Conservation (phyloP, 2,113 vertebrate species). For the Notarius quadriscutis region DNA sequence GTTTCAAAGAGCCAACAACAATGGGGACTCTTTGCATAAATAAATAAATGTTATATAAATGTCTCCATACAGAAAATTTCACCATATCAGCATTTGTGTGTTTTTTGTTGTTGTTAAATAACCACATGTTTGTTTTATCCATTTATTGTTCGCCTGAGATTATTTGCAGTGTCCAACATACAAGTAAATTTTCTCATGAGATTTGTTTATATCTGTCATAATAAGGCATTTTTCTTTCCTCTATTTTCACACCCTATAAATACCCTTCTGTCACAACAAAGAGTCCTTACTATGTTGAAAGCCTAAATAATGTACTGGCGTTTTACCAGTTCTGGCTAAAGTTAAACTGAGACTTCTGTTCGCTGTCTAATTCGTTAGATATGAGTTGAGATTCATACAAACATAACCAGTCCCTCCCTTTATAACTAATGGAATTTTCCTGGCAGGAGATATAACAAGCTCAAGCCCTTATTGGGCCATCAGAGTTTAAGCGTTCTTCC, state of each 20-base stretch:
- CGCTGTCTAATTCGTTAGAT: constrained; percentile 19
- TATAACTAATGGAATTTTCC: constrained; percentile 9
- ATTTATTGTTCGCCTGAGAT: not conserved
- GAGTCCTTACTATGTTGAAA: not conserved
- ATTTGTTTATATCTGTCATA: not conserved
- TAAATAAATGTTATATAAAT: not conserved
- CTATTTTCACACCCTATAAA: not conserved
- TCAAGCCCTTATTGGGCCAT: constrained; percentile 24
- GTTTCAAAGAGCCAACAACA: not conserved
- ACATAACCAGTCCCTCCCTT: not conserved
- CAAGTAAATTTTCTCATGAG: not conserved
- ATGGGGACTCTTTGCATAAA: not conserved
- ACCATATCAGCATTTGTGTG: not conserved
- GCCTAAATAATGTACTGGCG: not conserved
- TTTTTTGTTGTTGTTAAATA: not conserved
- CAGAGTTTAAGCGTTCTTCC: not conserved
- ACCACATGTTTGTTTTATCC: not conserved
- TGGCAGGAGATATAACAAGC: constrained; percentile 27
- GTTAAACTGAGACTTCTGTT: not conserved
- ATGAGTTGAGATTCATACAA: constrained; percentile 18
- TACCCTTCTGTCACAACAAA: not conserved
- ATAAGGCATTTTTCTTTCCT: not conserved
- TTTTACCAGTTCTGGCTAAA: not conserved
- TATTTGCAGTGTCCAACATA: not conserved
- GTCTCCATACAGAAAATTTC: not conserved